Evolutionary conservation across 2,113 vertebrate species (phyloP).

Genomic region (Mastomys coucha): DNA sequence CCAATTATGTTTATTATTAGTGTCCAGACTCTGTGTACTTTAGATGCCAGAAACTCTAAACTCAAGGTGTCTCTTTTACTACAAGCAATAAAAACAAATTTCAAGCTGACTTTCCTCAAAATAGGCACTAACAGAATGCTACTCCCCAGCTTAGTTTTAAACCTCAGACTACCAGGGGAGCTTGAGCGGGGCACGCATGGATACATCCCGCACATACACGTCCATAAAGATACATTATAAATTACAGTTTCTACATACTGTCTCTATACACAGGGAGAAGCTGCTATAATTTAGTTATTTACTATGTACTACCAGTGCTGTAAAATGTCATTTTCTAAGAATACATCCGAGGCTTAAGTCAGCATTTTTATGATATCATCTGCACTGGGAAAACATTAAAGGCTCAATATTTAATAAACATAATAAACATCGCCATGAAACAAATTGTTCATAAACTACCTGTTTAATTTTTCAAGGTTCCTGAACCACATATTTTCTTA

Average conservation of each 20-base stretch:
- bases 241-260: slow-evolving; percentile 76
- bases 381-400: slow-evolving; percentile 90
- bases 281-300: slow-evolving; percentile 89
- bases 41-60: slow-evolving; percentile 63
- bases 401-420: slow-evolving; percentile 96
- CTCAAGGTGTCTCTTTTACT: slow-evolving; percentile 74
- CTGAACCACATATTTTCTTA: slow-evolving; percentile 99
- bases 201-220: slow-evolving; percentile 64
- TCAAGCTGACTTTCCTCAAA: slow-evolving; percentile 60
- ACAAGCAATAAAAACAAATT: slow-evolving; percentile 77
- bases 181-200: slow-evolving; percentile 9
- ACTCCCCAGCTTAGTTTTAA: slow-evolving; percentile 75
- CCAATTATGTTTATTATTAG: slow-evolving; percentile 67
- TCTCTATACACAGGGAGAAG: slow-evolving; percentile 82
- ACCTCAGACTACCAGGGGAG: slow-evolving; percentile 5
- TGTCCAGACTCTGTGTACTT: slow-evolving; percentile 55
- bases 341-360: slow-evolving; percentile 90
- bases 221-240: slow-evolving; percentile 77
- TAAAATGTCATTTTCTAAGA: slow-evolving; percentile 91
- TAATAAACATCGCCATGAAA: slow-evolving; percentile 98
- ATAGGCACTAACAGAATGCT: slow-evolving; percentile 70
- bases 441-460: slow-evolving; percentile 99
- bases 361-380: slow-evolving; percentile 91
- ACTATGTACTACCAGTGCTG: slow-evolving; percentile 86
- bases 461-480: slow-evolving; percentile 99